Evolutionary conservation across 2,888 invertebrate genomes (phyloP), one percentile per base, ranked within the genome.

Genomic region (Bedellia somnulentella): DNA sequence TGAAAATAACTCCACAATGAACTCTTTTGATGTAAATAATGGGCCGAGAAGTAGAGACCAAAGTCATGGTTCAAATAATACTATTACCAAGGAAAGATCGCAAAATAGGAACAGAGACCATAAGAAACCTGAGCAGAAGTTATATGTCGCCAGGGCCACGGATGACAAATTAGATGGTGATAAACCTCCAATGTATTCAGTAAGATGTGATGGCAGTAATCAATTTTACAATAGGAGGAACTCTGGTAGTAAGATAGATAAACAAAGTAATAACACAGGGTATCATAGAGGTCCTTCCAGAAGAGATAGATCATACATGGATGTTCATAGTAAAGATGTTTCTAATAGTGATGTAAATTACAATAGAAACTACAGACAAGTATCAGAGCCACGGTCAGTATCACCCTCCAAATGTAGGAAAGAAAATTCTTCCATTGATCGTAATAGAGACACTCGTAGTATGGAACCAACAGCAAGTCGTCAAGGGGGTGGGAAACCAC

Each of bases 371-470:
- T 60, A 57, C 41, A 67, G 80, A 38, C 80, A 83, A 61, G 78
- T 80, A 35, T 85, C 85, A 21, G 85, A 85, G 55, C 81, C 85
- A 33, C 78, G 84, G 44, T 79, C 78, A 39, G 66, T 78, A 49
- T 76, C 80, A 39, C 76, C 79, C 16, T 57, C 54, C 38, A 58
- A 59, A 36, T 39, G 42, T 45, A 39, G 46, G 33, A 50, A 67
- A 42, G 73, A 77, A 32, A 53, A 63, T 36, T 68, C 62, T 42
- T 61, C 51, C 47, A 50, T 50, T 32, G 79, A 79, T 44, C 62
- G 80, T 42, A 78, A 77, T 42, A 67, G 86, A 43, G 86, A 87
- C 42, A 83, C 84, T 30, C 78, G 84, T 43, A 87, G 86, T 50
- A 83, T 86, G 52, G 86, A 87, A 53, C 82, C 83, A 18, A 70